Evolutionary conservation across 2,797 vertebrate genomes (phyloP).

Genomic region (Oceanodroma leucorhoa): DNA sequence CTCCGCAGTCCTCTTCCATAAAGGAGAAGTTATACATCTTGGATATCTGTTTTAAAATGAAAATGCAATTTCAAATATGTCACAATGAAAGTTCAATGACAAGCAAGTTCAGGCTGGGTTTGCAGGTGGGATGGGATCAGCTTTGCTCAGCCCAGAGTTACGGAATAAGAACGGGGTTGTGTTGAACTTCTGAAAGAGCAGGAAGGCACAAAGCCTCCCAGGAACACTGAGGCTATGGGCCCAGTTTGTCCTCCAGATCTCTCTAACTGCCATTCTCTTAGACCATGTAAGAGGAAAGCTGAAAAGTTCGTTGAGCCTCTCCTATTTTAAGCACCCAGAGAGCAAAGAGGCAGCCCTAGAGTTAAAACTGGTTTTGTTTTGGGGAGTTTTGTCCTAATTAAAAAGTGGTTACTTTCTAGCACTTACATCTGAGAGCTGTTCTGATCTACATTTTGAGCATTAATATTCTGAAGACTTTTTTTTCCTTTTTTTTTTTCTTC

Average conservation of each 20-base stretch:
- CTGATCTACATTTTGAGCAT: neutral
- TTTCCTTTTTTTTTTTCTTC: neutral
- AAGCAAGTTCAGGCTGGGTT: neutral
- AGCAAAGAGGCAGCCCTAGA: neutral
- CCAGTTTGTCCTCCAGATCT: neutral
- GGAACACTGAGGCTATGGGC: neutral
- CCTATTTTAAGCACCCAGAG: neutral
- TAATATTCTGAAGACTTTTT: neutral
- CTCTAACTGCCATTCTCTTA: neutral
- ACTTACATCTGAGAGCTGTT: neutral
- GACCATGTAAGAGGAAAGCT: neutral
- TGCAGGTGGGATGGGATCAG: neutral
- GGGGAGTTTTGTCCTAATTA: neutral
- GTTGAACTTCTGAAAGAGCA: neutral
- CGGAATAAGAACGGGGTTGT: neutral
- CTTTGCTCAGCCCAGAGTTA: neutral
- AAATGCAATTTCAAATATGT: neutral
- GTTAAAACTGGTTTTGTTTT: neutral
- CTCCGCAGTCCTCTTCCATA: slow-evolving; percentile 72
- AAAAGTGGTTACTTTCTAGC: neutral
- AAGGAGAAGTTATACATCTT: neutral
- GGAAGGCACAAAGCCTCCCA: neutral
- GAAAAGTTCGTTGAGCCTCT: neutral
- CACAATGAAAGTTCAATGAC: neutral
- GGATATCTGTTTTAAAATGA: slow-evolving; percentile 17